Conservation (phyloP, 64 coral and sea anemone species). For the Platygyra sinensis region DNA sequence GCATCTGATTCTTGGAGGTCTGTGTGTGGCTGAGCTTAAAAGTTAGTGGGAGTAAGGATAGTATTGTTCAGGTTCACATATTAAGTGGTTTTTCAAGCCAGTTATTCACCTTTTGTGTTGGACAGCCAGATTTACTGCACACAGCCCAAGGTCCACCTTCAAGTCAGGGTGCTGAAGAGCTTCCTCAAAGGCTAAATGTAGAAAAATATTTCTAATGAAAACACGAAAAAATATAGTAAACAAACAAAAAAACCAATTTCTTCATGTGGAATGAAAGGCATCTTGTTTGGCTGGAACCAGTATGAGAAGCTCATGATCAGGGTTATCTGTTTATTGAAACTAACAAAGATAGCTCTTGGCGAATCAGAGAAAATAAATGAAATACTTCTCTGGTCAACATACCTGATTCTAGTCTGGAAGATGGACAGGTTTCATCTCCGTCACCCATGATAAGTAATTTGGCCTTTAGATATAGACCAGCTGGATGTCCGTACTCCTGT, state of each 20-base stretch:
- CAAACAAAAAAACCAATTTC: too few species aligned
- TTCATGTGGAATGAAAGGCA: too few species aligned
- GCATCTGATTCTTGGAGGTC: too few species aligned
- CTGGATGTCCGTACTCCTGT: slow-evolving; percentile 84
- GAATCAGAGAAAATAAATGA: not conserved
- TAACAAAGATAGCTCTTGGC: too few species aligned
- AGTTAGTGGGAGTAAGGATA: not conserved
- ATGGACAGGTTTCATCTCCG: slow-evolving; percentile 44
- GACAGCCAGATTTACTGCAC: slow-evolving; percentile 67
- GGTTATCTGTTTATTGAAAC: too few species aligned
- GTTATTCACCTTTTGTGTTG: slow-evolving; percentile 72
- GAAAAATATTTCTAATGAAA: not conserved
- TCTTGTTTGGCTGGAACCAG: too few species aligned
- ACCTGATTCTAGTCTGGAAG: slow-evolving; percentile 78
- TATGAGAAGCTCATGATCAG: too few species aligned
- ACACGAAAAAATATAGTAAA: too few species aligned
- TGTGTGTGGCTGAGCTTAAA: too few species aligned
- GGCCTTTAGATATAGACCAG: slow-evolving; percentile 92
- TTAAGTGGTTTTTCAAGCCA: too few species aligned
- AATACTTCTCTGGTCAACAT: not conserved
- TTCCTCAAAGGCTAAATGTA: slow-evolving; percentile 79
- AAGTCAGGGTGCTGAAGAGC: slow-evolving; percentile 85
- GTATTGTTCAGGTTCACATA: not conserved
- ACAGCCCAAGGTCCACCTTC: slow-evolving; percentile 80
- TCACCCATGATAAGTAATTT: slow-evolving; percentile 74